phyloP scores from a whole-genome alignment of 2,797 vertebrate species.

The Karalla daura region DNA sequence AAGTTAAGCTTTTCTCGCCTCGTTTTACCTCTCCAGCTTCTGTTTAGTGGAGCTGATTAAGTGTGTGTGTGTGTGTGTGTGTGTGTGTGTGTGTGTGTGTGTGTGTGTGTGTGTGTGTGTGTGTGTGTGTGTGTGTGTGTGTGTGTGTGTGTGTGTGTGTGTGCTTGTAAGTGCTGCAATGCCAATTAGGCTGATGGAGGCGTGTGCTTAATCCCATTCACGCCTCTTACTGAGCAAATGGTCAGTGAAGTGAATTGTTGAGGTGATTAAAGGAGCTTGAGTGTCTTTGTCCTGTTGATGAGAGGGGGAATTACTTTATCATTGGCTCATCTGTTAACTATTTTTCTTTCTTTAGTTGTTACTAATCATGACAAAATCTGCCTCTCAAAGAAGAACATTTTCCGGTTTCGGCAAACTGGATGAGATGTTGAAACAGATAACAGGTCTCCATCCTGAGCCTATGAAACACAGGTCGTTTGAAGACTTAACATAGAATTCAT shows the following conservation, averaged over 20 bases:
- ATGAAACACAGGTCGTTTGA: no score
- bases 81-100: conserved; percentile 1
- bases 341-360: no score
- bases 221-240: conserved; percentile 54
- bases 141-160: background rate
- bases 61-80: background rate
- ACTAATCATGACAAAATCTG: background rate
- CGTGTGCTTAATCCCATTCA: conserved; percentile 56
- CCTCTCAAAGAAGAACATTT: background rate
- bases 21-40: background rate
- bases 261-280: conserved; percentile 64
- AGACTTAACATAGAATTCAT: no score
- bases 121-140: background rate
- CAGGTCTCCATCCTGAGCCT: no score
- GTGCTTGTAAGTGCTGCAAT: no score
- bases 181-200: conserved; percentile 14
- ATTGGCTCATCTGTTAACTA: no score
- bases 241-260: conserved; percentile 45
- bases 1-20: conserved; percentile 23
- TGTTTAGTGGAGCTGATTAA: conserved; percentile 18
- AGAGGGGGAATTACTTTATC: no score
- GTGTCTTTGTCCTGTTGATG: conserved; percentile 47
- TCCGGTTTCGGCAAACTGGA: no score
- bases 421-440: no score
- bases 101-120: background rate